A percentile compares a stretch with the other conserved stretches of the same genome.
Conservation (phyloP, 2,888 invertebrate genomes). For the Trachelus troglodyta region DNA sequence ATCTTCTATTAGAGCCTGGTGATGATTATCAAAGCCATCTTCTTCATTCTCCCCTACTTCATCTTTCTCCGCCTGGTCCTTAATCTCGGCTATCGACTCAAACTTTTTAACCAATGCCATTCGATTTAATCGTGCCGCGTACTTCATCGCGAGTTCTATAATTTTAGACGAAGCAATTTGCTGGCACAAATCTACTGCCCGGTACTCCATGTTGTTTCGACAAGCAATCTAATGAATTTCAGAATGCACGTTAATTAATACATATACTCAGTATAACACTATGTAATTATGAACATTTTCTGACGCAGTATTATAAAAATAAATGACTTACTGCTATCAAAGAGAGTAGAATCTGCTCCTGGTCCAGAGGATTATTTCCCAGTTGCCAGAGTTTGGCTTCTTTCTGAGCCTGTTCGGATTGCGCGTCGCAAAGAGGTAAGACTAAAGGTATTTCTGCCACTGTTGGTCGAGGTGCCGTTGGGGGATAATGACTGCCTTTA, state of each 20-base stretch:
- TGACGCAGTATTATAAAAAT: slow-evolving; percentile 3
- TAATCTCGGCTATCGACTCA: slow-evolving; percentile 54
- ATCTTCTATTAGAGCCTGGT: slow-evolving; percentile 22
- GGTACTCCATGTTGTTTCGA: slow-evolving; percentile 83
- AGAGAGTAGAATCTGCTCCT: slow-evolving; percentile 86
- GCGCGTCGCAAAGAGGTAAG: slow-evolving; percentile 82
- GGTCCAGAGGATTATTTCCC: slow-evolving; percentile 72
- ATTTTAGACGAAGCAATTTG: slow-evolving; percentile 82
- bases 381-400: slow-evolving; percentile 81
- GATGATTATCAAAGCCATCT: slow-evolving; percentile 30
- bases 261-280: background rate
- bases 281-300: background rate
- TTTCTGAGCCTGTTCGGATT: slow-evolving; percentile 82
- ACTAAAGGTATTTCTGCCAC: slow-evolving; percentile 80
- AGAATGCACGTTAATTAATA: slow-evolving; percentile 19
- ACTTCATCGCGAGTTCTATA: slow-evolving; percentile 87
- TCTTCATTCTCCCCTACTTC: slow-evolving; percentile 44
- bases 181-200: slow-evolving; percentile 89
- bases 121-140: slow-evolving; percentile 82
- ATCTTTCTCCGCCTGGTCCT: slow-evolving; percentile 51
- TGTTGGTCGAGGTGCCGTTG: slow-evolving; percentile 87
- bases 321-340: slow-evolving; percentile 82
- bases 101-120: slow-evolving; percentile 84
- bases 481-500: slow-evolving; percentile 88
- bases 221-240: slow-evolving; percentile 77